phyloP scores from a whole-genome alignment of 2,888 invertebrate genomes.

The Sepioteuthis lessoniana region DNA sequence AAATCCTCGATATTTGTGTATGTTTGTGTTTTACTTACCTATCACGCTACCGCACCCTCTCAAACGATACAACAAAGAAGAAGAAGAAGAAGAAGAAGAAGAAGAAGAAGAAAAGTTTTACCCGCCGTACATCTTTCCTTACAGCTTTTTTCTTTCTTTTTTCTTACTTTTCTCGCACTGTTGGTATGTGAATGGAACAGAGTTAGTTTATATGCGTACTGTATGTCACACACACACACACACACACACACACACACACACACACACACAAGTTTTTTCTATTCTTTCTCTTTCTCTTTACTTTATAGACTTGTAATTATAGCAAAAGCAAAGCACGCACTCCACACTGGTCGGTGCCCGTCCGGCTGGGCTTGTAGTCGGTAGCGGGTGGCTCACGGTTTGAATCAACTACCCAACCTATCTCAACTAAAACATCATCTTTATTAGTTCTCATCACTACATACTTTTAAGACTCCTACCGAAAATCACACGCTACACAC shows the following conservation, averaged over 20 bases:
- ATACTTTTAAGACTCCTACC: no score
- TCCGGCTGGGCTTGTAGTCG: neutral
- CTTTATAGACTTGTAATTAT: neutral
- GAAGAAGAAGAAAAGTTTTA: neutral
- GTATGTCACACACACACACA: neutral
- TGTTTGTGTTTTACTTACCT: neutral
- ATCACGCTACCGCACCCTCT: neutral
- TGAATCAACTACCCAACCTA: conserved; percentile 8
- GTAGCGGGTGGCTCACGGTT: neutral
- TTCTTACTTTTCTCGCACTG: neutral
- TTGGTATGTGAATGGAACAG: neutral
- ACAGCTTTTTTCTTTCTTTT: neutral
- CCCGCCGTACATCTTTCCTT: neutral
- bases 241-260: no score
- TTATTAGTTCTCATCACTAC: neutral
- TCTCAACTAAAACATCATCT: neutral
- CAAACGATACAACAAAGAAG: neutral
- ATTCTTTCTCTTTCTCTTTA: neutral
- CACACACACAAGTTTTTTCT: neutral
- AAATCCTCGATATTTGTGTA: neutral
- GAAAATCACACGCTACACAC: neutral
- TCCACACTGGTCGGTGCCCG: neutral
- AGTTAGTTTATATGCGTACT: neutral
- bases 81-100: neutral
- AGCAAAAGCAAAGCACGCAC: neutral